Evolutionary conservation across 2,888 invertebrate genomes (phyloP), one percentile per base, ranked within the genome.

Genomic region (Magallana nippona): DNA sequence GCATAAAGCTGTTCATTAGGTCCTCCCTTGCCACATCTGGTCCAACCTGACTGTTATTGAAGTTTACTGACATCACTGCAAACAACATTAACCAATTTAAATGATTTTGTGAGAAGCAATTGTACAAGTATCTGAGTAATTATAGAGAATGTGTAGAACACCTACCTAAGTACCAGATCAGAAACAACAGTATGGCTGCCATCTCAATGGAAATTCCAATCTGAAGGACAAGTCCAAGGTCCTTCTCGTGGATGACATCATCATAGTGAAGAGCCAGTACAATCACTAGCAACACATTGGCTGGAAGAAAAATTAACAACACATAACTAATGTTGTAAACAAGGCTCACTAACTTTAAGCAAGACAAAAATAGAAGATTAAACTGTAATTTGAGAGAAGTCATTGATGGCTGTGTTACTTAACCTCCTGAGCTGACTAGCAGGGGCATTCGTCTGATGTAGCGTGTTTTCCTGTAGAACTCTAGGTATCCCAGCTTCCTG

Each of bases 1-100:
- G 90, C 19, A 89, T 84, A 84, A 91, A 92, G 83, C 89, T 91
- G 2, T 90, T 89, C 80, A 90, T 84, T 84, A 92, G 84, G 62
- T 92, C 92, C 32, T 92, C 91, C 78, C 91, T 91, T 57, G 88
- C 86, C 0, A 91, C 91, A 86, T 93, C 93, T 15, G 93, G 93
- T 13, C 87, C 86, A 1, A 90, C 89, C 63, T 89, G 83, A 82
- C 87, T 85, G 60, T 81, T 86, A 85, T 92, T 93, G 84, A 93
- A 93, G 63, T 83, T 87, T 10, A 91, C 82, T 17, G 91, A 92
- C 63, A 87, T 85, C 22, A 90, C 92, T 92, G 89, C 17, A 89
- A 89, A 17, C 19, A 58, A 19, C 32, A 62, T 5, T 10, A 60
- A 60, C 10, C 60, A 60, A 27, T 11, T 19, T 15, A 15, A 11